These are phyloP conservation scores for Neolamprologus sp. DNA, from an alignment of 2,113 vertebrate species.

Conservation along the genomic window DNA sequence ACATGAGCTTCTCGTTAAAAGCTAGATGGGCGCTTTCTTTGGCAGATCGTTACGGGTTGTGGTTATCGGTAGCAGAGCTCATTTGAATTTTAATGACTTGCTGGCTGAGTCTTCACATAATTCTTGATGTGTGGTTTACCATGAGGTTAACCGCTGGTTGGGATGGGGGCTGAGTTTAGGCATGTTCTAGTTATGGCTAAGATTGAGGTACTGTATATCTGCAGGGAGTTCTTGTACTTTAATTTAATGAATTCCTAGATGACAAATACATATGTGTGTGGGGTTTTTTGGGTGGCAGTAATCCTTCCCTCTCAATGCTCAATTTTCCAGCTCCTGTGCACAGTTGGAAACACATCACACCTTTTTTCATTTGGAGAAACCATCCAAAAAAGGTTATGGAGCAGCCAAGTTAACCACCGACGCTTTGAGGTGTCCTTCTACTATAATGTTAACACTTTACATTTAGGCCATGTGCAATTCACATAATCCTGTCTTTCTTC, in stretches of 20 bases:
- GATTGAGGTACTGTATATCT: neutral
- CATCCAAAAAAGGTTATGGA: neutral
- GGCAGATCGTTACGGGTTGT: neutral
- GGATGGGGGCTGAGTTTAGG: neutral
- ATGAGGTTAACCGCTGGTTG: neutral
- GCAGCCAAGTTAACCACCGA: neutral
- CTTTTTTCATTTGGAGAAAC: slow-evolving; percentile 7
- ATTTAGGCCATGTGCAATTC: neutral
- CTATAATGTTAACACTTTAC: neutral
- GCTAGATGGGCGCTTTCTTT: neutral
- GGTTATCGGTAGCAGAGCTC: neutral
- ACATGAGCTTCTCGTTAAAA: neutral
- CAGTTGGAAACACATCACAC: slow-evolving; percentile 13
- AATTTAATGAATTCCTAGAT: neutral
- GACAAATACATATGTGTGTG: neutral
- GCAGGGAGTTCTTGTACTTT: neutral
- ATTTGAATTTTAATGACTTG: neutral
- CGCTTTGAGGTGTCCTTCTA: neutral
- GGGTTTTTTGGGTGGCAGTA: neutral
- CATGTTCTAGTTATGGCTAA: neutral
- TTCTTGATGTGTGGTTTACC: neutral
- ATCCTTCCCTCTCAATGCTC: neutral
- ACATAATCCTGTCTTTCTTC: neutral
- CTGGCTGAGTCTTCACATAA: neutral
- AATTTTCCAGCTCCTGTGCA: slow-evolving; percentile 15